phyloP scores from a whole-genome alignment of 2,797 vertebrate species.

The Rhinatrema bivittatum region DNA sequence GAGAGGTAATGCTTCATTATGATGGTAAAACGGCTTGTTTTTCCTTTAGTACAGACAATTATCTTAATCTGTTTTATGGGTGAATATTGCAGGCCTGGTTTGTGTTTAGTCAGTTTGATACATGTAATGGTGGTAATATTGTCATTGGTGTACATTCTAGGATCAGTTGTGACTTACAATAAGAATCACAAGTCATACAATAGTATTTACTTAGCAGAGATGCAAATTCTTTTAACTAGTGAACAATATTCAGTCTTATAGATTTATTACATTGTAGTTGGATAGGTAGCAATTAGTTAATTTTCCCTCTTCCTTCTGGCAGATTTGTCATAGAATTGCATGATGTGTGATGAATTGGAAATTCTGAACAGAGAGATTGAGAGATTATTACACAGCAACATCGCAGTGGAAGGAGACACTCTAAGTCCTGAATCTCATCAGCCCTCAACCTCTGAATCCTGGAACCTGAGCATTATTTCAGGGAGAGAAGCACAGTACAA shows the following conservation, averaged over 20 bases:
- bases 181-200: background rate
- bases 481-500: slow-evolving; percentile 12
- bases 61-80: too few relatives aligned
- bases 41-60: too few relatives aligned
- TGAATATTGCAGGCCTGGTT: too few relatives aligned
- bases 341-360: slow-evolving; percentile 33
- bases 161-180: background rate
- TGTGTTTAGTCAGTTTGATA: too few relatives aligned
- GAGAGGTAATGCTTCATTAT: too few relatives aligned
- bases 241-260: too few relatives aligned
- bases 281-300: slow-evolving; percentile 13
- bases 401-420: background rate
- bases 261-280: background rate
- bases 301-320: slow-evolving; percentile 20
- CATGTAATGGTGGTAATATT: too few relatives aligned
- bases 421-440: slow-evolving; percentile 30
- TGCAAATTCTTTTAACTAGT: background rate
- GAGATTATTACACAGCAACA: slow-evolving; percentile 13
- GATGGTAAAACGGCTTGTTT: too few relatives aligned
- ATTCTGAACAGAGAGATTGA: slow-evolving; percentile 32
- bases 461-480: slow-evolving; percentile 17
- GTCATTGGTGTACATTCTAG: background rate
- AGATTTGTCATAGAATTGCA: slow-evolving; percentile 13
- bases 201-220: background rate
- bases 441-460: slow-evolving; percentile 12